Evolutionary conservation across 1,140 invertebrate genomes (phyloP).

Genomic region (Heterodera schachtii): DNA sequence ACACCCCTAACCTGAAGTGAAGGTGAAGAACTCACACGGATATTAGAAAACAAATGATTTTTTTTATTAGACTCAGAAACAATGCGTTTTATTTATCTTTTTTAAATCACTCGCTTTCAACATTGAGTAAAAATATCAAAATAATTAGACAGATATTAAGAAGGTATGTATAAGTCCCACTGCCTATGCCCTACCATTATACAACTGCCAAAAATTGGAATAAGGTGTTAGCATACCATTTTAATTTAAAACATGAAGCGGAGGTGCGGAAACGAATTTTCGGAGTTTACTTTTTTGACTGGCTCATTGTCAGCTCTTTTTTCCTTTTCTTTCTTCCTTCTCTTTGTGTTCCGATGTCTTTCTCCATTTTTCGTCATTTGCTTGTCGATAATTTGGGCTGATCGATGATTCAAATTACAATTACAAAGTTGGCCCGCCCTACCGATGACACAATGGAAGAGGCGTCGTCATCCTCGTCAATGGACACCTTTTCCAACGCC

Average conservation of each 20-base stretch:
- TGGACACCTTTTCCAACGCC: slow-evolving; percentile 46
- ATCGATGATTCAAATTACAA: not conserved
- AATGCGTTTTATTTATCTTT: too few relatives aligned
- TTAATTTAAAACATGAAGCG: not conserved
- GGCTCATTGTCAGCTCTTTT: not conserved
- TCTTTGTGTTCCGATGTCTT: not conserved
- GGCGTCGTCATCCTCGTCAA: slow-evolving; percentile 45
- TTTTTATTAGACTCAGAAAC: too few relatives aligned
- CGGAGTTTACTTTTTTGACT: not conserved
- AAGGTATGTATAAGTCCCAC: not conserved
- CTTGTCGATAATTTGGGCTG: not conserved
- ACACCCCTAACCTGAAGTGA: too few relatives aligned
- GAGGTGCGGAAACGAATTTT: not conserved
- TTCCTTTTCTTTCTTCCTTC: not conserved
- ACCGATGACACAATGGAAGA: not conserved
- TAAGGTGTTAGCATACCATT: not conserved
- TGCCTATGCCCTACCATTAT: not conserved
- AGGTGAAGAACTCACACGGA: too few relatives aligned
- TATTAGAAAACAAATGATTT: too few relatives aligned
- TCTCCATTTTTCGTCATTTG: not conserved
- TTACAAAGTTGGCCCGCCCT: too few relatives aligned
- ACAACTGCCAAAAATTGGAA: not conserved
- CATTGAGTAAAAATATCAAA: not conserved
- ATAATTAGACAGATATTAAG: slow-evolving; percentile 2
- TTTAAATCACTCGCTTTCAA: too few relatives aligned